These are phyloP conservation scores for Micropterix aruncella DNA, from an alignment of 2,888 invertebrate genomes.

Conservation along the genomic window DNA sequence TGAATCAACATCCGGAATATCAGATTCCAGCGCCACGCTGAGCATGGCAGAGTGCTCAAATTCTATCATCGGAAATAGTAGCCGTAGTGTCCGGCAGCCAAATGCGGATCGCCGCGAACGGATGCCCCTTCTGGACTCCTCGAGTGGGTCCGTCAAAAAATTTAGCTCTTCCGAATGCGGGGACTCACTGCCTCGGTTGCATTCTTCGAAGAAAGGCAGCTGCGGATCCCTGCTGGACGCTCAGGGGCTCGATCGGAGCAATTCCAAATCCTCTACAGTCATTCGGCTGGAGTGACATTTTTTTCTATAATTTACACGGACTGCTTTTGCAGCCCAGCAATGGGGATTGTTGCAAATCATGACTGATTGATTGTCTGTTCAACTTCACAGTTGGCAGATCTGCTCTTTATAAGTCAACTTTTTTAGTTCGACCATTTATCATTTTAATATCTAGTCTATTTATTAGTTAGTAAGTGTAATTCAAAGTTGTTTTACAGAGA, in stretches of 20 bases:
- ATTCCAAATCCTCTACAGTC: not conserved
- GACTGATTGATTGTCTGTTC: too few species aligned
- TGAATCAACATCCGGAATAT: constrained; percentile 9
- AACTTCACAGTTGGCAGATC: too few species aligned
- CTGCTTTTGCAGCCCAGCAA: too few species aligned
- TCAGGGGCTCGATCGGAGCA: not conserved
- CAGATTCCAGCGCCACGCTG: constrained; percentile 7
- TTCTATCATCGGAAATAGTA: constrained; percentile 21
- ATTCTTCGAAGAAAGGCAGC: constrained; percentile 30
- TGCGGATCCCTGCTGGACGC: constrained; percentile 31
- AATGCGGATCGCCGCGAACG: constrained; percentile 27
- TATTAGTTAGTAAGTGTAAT: too few species aligned
- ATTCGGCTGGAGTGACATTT: not conserved
- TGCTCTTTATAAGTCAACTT: too few species aligned
- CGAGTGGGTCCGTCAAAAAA: constrained; percentile 31
- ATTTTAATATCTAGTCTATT: too few species aligned
- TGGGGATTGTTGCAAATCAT: too few species aligned
- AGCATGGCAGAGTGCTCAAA: constrained; percentile 19
- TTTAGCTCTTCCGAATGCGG: constrained; percentile 32
- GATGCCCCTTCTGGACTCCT: constrained; percentile 30
- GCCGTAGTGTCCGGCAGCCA: constrained; percentile 22
- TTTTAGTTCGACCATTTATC: too few species aligned
- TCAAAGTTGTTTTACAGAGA: too few species aligned
- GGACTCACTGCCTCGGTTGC: constrained; percentile 27
- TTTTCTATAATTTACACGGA: too few species aligned